Evolutionary conservation across 2,797 vertebrate genomes (phyloP), one percentile per base, ranked within the genome.

Genomic region (Sebastes diaconus): DNA sequence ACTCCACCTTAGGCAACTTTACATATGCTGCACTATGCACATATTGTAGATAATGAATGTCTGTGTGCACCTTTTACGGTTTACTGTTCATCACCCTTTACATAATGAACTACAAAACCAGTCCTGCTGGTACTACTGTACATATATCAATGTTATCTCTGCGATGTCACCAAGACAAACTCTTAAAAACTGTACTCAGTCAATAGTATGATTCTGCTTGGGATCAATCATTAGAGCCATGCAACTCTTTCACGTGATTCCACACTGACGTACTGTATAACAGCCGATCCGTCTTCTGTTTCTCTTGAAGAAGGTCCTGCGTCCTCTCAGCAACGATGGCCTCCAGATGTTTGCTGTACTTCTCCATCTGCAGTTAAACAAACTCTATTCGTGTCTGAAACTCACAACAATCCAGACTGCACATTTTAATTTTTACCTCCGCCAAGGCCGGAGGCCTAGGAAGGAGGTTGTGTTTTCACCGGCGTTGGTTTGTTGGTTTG

Each of bases 281-380:
- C 64, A 96, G 87, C 20, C 89, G 92, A 73, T 97, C 96, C 0
- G 96, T 97, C 89, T 95, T 97, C 87, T 96, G 95, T 75, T 97
- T 96, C 84, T 96, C 96, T 75, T 96, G 95, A 67, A 96, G 94
- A 66, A 96, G 95, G 79, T 96, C 95, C 61, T 95, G 95, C 50
- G 96, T 94, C 59, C 95, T 95, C 83, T 96, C 95, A 4, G 95
- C 94, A 16, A 96, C 95, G 63, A 95, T 96, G 68, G 93, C 86
- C 88, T 96, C 95, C 91, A 96, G 81, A 87, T 97, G 95, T 87
- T 96, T 96, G 78, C 96, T 96, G 88, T 96, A 97, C 61, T 96
- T 96, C 87, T 96, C 95, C 95, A 97, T 96, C 95, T 96, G 87
- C 12, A 81, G 12, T 65, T 18, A 54, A 85, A 58, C 4, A 83